Evolutionary conservation across 2,113 vertebrate genomes (phyloP).

Genomic region (Rousettus leschenaultii): DNA sequence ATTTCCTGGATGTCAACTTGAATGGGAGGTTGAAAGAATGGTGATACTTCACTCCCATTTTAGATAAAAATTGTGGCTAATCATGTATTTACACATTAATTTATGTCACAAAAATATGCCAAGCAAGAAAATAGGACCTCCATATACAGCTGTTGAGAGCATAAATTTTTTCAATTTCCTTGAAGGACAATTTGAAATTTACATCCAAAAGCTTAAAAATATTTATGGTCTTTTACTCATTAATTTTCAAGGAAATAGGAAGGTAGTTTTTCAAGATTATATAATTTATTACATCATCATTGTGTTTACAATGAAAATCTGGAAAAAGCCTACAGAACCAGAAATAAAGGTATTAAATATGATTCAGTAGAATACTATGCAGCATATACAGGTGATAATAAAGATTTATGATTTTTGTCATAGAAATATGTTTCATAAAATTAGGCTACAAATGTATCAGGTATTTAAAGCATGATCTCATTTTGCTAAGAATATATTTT

Average conservation of each 20-base stretch:
- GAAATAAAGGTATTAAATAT: background rate
- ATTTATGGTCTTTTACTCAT: background rate
- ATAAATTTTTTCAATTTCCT: background rate
- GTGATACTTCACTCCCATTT: background rate
- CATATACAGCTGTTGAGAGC: background rate
- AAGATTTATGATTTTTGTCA: background rate
- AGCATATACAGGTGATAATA: background rate
- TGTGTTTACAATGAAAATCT: background rate
- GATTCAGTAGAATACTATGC: background rate
- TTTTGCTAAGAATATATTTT: background rate
- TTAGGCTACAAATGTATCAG: background rate
- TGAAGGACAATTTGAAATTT: background rate
- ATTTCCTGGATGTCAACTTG: conserved; percentile 2
- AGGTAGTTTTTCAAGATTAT: background rate
- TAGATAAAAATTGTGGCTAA: conserved; percentile 9
- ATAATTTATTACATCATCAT: background rate
- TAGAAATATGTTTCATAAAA: background rate
- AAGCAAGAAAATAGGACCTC: background rate
- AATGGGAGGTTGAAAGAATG: background rate
- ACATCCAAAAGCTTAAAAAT: conserved; percentile 14
- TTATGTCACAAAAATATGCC: background rate
- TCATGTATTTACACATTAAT: background rate
- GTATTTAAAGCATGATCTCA: background rate
- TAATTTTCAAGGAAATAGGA: conserved; percentile 4
- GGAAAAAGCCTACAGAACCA: background rate